Evolutionary conservation across 2,113 vertebrate species (phyloP).

Genomic region (Upupa epops): DNA sequence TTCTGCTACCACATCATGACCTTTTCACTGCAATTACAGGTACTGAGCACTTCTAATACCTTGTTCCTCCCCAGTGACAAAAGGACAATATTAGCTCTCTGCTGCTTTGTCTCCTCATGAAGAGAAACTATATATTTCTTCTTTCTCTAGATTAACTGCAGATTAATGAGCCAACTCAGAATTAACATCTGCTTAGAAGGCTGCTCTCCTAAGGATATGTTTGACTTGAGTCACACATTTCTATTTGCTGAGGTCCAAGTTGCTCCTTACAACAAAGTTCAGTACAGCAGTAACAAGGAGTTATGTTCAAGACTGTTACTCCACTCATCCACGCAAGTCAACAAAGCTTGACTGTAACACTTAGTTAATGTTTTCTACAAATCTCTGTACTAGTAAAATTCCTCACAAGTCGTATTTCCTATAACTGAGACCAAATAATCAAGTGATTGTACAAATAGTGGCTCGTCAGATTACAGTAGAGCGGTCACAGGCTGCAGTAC

Average conservation of each 20-base stretch:
- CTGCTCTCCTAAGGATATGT: background rate
- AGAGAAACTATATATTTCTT: background rate
- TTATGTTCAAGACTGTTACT: background rate
- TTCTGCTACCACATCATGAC: background rate
- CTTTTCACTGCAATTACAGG: background rate
- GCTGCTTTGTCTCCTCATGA: background rate
- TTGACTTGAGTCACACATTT: background rate
- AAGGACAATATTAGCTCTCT: background rate
- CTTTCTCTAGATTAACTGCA: background rate
- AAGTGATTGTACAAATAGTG: background rate
- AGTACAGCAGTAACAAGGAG: background rate
- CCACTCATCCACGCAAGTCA: background rate
- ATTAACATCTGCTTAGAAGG: background rate
- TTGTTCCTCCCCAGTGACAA: background rate
- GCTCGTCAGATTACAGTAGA: background rate
- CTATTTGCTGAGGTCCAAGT: background rate
- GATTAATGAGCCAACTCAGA: background rate
- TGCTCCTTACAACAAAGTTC: background rate
- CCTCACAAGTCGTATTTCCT: background rate
- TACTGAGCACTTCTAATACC: accelerated
- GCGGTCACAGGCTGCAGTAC: too few relatives aligned
- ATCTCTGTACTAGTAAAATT: background rate
- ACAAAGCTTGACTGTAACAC: background rate
- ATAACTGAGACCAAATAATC: background rate
- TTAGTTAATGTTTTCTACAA: background rate